A percentile compares a stretch with the other conserved stretches of the same genome.
These are phyloP conservation scores for Rhea pennata DNA, from an alignment of 2,113 vertebrate species.

Conservation along the genomic window DNA sequence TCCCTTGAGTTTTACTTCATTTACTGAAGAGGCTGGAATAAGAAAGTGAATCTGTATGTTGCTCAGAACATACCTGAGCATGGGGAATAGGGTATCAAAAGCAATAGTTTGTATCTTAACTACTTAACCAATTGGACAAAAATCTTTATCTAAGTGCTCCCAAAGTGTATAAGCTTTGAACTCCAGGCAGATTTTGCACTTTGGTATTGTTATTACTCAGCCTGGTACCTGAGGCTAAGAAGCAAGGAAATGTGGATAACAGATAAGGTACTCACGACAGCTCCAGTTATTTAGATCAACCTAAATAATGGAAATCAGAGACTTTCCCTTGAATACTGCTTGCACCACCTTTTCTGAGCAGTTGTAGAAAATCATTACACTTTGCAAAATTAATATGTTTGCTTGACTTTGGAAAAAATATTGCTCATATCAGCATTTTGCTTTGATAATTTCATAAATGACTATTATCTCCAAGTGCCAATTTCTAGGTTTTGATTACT, in stretches of 20 bases:
- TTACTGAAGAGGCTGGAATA: neutral
- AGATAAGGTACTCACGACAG: neutral
- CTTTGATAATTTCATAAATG: neutral
- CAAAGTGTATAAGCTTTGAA: neutral
- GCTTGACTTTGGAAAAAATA: neutral
- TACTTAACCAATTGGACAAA: neutral
- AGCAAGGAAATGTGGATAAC: neutral
- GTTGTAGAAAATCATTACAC: slow-evolving; percentile 30
- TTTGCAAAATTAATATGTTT: slow-evolving; percentile 7
- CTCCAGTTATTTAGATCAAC: neutral
- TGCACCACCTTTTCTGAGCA: slow-evolving; percentile 3
- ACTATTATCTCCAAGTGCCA: neutral
- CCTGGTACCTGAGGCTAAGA: neutral
- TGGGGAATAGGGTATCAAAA: neutral
- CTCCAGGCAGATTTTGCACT: neutral
- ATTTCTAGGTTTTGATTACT: neutral
- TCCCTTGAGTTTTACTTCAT: neutral
- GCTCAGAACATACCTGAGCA: neutral
- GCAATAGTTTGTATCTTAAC: neutral
- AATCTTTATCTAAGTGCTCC: neutral
- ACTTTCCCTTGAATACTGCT: neutral
- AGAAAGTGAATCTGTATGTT: neutral
- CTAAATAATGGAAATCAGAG: slow-evolving; percentile 4
- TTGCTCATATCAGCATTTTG: neutral
- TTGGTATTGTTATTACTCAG: neutral